Percentiles rank a stretch among this genome's conserved stretches.
Conservation (phyloP, 2,113 vertebrate species). For the Recurvirostra avosetta region DNA sequence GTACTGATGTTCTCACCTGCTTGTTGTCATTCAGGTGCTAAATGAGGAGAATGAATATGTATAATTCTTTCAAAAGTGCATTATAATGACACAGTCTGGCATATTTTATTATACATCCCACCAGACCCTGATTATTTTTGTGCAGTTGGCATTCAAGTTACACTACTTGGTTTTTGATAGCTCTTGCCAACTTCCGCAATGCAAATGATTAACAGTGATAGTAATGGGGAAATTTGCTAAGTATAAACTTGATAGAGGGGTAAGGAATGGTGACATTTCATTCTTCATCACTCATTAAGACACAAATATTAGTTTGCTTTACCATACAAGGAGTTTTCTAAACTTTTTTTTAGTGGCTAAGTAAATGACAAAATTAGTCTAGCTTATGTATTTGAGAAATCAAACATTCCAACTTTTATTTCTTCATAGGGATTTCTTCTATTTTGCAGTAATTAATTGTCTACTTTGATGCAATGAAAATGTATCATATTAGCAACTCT, state of each 20-base stretch:
- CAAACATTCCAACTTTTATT: neutral
- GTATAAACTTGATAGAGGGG: conserved; percentile 31
- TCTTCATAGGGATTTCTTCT: neutral
- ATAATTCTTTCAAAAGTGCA: conserved; percentile 70
- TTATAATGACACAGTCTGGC: conserved; percentile 71
- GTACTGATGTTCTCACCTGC: conserved; percentile 68
- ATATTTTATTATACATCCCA: conserved; percentile 70
- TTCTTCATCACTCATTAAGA: conserved; percentile 63
- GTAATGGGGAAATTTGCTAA: conserved; percentile 52
- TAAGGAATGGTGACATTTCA: conserved; percentile 48
- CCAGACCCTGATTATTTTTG: conserved; percentile 71
- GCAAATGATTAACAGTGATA: conserved; percentile 65
- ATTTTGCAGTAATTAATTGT: conserved; percentile 21
- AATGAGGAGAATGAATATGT: conserved; percentile 75
- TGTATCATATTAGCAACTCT: neutral
- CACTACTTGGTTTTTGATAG: conserved; percentile 60
- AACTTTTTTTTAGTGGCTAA: neutral
- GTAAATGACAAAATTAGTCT: neutral
- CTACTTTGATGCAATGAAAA: neutral
- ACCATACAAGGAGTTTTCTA: conserved; percentile 26
- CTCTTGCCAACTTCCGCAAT: conserved; percentile 65
- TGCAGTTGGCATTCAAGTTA: conserved; percentile 68
- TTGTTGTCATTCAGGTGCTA: conserved; percentile 75
- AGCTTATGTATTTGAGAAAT: neutral
- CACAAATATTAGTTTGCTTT: conserved; percentile 49